Percentiles rank a stretch among this genome's conserved stretches.
Conservation (phyloP, 1,140 invertebrate species). For the Trichonephila clavata region DNA sequence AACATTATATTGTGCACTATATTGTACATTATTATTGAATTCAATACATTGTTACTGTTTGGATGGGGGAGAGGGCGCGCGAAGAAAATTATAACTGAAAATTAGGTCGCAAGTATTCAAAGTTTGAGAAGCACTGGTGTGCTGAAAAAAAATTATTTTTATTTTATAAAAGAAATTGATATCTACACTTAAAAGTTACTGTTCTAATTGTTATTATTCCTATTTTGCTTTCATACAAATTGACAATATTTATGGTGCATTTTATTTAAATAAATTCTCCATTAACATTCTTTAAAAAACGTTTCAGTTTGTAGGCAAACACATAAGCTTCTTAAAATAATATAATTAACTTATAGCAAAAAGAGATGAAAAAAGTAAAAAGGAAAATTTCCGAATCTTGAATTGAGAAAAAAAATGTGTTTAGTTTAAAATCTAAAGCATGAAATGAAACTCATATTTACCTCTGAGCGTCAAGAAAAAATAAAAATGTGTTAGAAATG, state of each 20-base stretch:
- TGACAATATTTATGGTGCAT: background rate
- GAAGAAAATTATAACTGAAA: no score
- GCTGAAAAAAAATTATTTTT: no score
- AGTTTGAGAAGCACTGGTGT: no score
- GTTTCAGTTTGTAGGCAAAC: background rate
- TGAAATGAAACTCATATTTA: conserved; percentile 64
- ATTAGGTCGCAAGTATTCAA: no score
- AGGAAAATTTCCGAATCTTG: background rate
- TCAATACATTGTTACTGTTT: no score
- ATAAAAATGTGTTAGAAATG: conserved; percentile 34
- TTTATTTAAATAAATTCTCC: background rate
- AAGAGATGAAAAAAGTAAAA: conserved; percentile 3
- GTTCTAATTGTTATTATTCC: no score
- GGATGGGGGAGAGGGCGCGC: no score
- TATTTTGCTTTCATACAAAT: no score
- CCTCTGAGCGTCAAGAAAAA: conserved; percentile 58
- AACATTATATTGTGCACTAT: no score
- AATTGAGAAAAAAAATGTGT: background rate
- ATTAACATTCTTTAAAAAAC: background rate
- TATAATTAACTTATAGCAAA: conserved; percentile 4
- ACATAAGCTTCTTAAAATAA: background rate
- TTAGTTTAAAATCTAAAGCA: background rate
- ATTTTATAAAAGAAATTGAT: no score
- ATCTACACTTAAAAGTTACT: no score
- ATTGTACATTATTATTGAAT: no score